phyloP scores from a whole-genome alignment of 2,888 invertebrate species.

The Phyllotreta striolata region DNA sequence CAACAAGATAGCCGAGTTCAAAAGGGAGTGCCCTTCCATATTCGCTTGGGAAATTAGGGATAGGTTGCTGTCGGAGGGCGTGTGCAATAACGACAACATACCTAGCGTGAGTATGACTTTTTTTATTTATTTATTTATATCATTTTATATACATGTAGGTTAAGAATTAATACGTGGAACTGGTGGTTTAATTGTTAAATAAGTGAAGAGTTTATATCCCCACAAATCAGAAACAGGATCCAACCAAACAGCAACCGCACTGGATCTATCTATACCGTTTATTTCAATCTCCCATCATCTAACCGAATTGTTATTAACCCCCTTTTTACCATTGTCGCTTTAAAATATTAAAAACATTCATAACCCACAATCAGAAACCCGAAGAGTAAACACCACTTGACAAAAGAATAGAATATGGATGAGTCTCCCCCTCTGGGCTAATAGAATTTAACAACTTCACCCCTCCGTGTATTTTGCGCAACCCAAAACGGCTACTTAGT shows the following conservation, averaged over 20 bases:
- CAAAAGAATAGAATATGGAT: conserved; percentile 16
- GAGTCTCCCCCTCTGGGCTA: conserved; percentile 3
- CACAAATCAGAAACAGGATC: neutral
- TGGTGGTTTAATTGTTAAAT: neutral
- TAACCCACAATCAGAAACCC: conserved; percentile 31
- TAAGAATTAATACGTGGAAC: no score
- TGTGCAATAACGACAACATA: conserved; percentile 97
- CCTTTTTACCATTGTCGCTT: conserved; percentile 28
- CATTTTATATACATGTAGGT: no score
- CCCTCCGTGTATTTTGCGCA: conserved; percentile 12
- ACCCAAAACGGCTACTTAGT: conserved; percentile 28
- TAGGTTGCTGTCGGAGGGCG: conserved; percentile 89
- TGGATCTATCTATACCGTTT: conserved; percentile 11
- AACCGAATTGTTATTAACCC: conserved; percentile 16
- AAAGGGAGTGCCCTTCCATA: conserved; percentile 96
- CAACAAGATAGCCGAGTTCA: conserved; percentile 95
- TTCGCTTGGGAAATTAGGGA: conserved; percentile 99
- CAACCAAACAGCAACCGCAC: conserved; percentile 14
- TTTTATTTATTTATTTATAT: neutral
- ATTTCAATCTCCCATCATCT: conserved; percentile 11
- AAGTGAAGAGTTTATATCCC: neutral
- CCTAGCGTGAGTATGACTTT: conserved; percentile 85
- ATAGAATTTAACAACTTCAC: conserved; percentile 16
- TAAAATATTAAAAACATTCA: conserved; percentile 32
- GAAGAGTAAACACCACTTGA: conserved; percentile 28